Base-by-base conservation (phyloP, 2,113 vertebrate genomes). In the Carassius carassius region DNA sequence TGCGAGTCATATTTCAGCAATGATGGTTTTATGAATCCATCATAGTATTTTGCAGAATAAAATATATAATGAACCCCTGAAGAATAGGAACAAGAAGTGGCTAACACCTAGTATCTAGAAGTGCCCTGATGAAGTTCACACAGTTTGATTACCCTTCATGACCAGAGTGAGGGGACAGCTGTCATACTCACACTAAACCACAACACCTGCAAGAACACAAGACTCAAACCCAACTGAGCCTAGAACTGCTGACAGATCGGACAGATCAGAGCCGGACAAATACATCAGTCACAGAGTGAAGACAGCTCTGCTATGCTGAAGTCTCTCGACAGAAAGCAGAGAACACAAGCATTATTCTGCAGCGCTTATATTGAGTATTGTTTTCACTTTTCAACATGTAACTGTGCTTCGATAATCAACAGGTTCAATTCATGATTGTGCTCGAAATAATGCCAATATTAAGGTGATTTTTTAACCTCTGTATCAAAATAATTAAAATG, bases 281-380 rank as follows among this genome's bases (percentile, higher is more conserved):
- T 51, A n/a, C 32, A 78, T 78, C 76, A 41, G 11, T 23, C n/a
- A n/a, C n/a, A n/a, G n/a, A n/a, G n/a, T n/a, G 76, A 78, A 23
- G 41, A 62, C 76, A 78, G 60, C 54, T 78, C 32, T 60, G 54
- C 35, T 7, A 29, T 8, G 29, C 35, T n/a, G 3, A 51, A 29
- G 47, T 76, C 44, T 77, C 74, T 19, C 8, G 3, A 21, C 12
- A n/a, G 19, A 78, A 78, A 37, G 17, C 65, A 69, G 32, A 37
- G 67, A 37, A 37, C 8, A 70, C 17, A 70, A 70, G 17, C 16
- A 37, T 35, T 29, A 75, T 75, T 29, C n/a, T 51, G 12, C 9
- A 51, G 23, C 14, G 16, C 13, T 16, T 51, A 16, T 74, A 49
- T 25, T 49, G 44, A 13, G 16, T 19, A 19, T 9, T 67, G 23